Evolutionary conservation across 1,140 invertebrate genomes (phyloP), one percentile per base, ranked within the genome.

Genomic region (Grapholita molesta): DNA sequence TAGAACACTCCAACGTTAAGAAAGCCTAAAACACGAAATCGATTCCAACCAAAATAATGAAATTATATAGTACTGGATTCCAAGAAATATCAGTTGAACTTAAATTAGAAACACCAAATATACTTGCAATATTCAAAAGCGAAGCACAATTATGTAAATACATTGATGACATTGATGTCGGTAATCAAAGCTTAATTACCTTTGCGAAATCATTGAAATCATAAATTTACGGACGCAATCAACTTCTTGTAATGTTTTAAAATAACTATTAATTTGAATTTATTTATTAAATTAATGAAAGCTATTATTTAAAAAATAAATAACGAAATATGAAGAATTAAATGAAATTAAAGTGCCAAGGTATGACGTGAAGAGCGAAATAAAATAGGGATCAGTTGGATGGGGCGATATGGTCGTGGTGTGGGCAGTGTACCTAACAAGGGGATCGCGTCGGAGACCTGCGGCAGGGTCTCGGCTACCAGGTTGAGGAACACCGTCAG

Each of bases 401-500:
- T 68, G 72, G 81, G 79, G 70, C 70, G 69, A 77, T 74, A 74
- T 77, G 77, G 85, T 80, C 75, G 71, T 83, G 75, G 82, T 77
- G 76, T 86, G 86, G 87, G 82, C 70, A 83, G 90, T 92, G 91
- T 97, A 97, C 97, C 96, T 97, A 97, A 96, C 95, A 98, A 93
- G 93, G 97, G 96, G 94, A 98, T 97, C 93, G 96, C 97, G 93
- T 98, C 97, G 93, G 97, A 98, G 93, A 97, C 97, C 94, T 97
- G 96, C 89, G 97, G 97, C 94, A 98, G 95, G 92, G 96, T 98
- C 95, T 98, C 97, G 85, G 97, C 96, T 91, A 98, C 97, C 93
- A 98, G 95, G 95, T 97, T 97, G 94, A 97, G 96, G 95, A 99
- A 99, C 94, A 99, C 98, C 93, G 98, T 99, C 95, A 99, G 96